Evolutionary conservation across 2,888 invertebrate species (phyloP).

Genomic region (Lamellibrachia satsuma): DNA sequence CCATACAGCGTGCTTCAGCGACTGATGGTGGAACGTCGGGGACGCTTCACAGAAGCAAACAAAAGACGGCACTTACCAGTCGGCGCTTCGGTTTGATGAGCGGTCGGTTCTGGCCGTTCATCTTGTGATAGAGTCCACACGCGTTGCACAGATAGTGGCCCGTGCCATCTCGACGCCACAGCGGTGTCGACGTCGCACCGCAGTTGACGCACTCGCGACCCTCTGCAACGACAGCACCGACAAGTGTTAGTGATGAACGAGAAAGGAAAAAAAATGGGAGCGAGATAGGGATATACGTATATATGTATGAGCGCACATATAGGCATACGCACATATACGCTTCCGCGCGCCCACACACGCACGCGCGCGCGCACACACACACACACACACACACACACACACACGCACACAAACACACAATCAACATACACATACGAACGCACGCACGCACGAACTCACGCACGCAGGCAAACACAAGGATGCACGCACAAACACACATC

Average conservation of each 20-base stretch:
- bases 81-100: conserved; percentile 97
- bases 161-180: conserved; percentile 96
- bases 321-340: not conserved
- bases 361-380: no score
- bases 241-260: not conserved
- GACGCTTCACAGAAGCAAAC: not conserved
- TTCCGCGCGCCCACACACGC: no score
- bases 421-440: not conserved
- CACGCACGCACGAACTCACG: no score
- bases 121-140: conserved; percentile 97
- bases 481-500: not conserved
- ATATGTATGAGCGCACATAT: not conserved
- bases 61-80: conserved; percentile 69
- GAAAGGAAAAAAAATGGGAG: not conserved
- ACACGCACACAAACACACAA: not conserved
- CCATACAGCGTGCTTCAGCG: not conserved
- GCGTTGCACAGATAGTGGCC: conserved; percentile 99
- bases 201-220: conserved; percentile 98
- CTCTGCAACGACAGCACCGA: conserved; percentile 69
- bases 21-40: not conserved
- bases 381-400: not conserved
- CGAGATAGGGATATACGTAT: not conserved
- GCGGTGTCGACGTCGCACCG: conserved; percentile 93
- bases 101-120: conserved; percentile 98
- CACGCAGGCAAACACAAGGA: not conserved